Base-by-base conservation (phyloP, 2,797 vertebrate species). In the Orestias chungarensis region DNA sequence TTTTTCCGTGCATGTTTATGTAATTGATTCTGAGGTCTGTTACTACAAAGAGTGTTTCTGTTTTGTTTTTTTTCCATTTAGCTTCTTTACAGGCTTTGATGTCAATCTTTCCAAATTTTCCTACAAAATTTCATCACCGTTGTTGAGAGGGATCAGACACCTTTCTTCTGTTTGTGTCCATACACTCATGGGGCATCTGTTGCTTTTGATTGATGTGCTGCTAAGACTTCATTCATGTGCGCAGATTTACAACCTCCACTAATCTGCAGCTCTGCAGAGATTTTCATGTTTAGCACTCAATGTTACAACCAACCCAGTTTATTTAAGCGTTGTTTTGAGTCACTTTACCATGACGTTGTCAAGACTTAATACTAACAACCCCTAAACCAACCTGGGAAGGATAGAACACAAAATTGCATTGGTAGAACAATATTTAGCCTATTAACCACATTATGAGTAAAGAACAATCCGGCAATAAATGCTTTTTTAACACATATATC, bases 221-320 rank as follows among this genome's bases (percentile, higher is more conserved):
- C 80, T 71, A 80, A 70, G 73, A 62, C 17, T 65, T 62, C 44
- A 47, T 66, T 82, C 64, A 43, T 18, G 50, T 66, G 44, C 71
- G 29, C 49, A 65, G 50, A 43, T 73, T 82, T 82, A 62, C 75
- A 77, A 71, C 55, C 68, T 35, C 11, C 61, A 50, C 8, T 18
- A n/a, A 73, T 66, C 76, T 44, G 5, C 47, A 55, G 70, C 80
- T 82, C 68, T 70, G 46, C 52, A 64, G 66, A 70, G 64, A 59
- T 83, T 76, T 82, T 85, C 49, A 75, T 83, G 64, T 82, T 87
- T 72, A 79, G 73, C 69, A 61, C 1, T 61, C 23, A 61, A 3
- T 38, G 59, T 40, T 5, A n/a, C 59, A n/a, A 15, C 7, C 6
- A 40, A n/a, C n/a, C 23, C 47, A 40, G 23, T 62, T n/a, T 40